Base-by-base conservation (phyloP, 2,113 vertebrate species). In the Uropsilus gracilis region DNA sequence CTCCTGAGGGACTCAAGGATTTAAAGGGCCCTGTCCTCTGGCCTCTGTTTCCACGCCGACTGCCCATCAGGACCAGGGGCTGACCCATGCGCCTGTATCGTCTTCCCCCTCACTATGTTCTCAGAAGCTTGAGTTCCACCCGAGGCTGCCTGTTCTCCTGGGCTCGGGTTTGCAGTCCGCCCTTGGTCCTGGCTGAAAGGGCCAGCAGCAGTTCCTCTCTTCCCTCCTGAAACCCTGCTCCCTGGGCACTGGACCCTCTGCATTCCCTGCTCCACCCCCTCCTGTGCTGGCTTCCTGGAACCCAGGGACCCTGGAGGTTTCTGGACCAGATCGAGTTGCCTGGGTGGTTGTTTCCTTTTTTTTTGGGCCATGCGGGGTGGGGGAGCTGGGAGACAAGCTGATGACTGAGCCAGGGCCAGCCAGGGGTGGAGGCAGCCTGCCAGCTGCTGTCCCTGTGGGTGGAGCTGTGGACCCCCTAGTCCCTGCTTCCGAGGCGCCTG, bases 271-370 rank as follows among this genome's bases (percentile, higher is more conserved):
- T 86, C 75, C 61, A 73, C 91, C 72, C 72, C 93, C 88, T 86
- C 83, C 91, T 55, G 85, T 11, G 9, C 77, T 46, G 59, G 93
- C 95, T 97, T 97, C 97, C 96, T 96, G 96, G 96, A 97, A 97
- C 91, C 89, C 89, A 63, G 76, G 95, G 96, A 96, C 96, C 95
- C 96, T 96, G 91, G 97, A 97, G 97, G 91, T 93, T 97, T 97
- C 96, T 95, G 93, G 95, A 95, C 95, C 95, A 89, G 93, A 97
- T 97, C 96, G 24, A 95, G 91, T 97, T 97, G 95, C 96, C 89
- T 96, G 94, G 91, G 91, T 97, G 94, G 95, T 91, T 78, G 91
- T 76, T 95, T 89, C 92, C 30, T 78, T 91, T n/a, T 73, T 93
- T 95, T 93, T 82, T 71, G 20, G 90, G 69, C 82, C 57, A 8